Percentiles rank a stretch among this genome's conserved stretches.
phyloP scores from a whole-genome alignment of 2,888 invertebrate species.

The Sinelater perroti region DNA sequence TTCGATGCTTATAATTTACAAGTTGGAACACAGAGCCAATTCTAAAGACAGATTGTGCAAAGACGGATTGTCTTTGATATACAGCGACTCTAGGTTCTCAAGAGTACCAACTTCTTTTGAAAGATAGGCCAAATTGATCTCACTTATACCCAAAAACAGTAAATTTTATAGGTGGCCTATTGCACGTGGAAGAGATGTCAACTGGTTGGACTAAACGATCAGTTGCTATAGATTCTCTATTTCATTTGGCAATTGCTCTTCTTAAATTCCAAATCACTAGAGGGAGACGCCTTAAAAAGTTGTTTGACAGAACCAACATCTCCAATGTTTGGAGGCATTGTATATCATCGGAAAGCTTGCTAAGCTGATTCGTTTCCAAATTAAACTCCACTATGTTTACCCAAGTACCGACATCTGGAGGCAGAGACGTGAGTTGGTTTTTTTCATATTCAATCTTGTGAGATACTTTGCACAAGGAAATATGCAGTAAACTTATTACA shows the following conservation, averaged over 20 bases:
- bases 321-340: constrained; percentile 94
- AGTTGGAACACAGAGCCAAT: constrained; percentile 93
- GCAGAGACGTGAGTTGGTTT: constrained; percentile 93
- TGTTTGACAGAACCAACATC: constrained; percentile 95
- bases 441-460: constrained; percentile 99
- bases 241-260: constrained; percentile 95
- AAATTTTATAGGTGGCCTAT: constrained; percentile 95
- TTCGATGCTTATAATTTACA: constrained; percentile 99
- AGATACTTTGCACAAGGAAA: constrained; percentile 95
- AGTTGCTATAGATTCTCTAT: constrained; percentile 95
- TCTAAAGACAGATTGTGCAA: constrained; percentile 97
- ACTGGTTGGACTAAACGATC: constrained; percentile 95
- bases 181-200: constrained; percentile 90
- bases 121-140: constrained; percentile 92
- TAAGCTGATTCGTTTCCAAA: constrained; percentile 95
- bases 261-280: constrained; percentile 92
- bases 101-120: constrained; percentile 98
- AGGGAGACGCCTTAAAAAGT: constrained; percentile 90
- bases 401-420: constrained; percentile 98
- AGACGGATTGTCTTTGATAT: constrained; percentile 97
- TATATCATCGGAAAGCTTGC: constrained; percentile 96
- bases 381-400: constrained; percentile 98
- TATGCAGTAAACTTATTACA: constrained; percentile 92
- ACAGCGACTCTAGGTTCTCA: constrained; percentile 94
- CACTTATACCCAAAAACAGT: constrained; percentile 91